phyloP scores from a whole-genome alignment of 2,888 invertebrate genomes.

The Antitype chi region DNA sequence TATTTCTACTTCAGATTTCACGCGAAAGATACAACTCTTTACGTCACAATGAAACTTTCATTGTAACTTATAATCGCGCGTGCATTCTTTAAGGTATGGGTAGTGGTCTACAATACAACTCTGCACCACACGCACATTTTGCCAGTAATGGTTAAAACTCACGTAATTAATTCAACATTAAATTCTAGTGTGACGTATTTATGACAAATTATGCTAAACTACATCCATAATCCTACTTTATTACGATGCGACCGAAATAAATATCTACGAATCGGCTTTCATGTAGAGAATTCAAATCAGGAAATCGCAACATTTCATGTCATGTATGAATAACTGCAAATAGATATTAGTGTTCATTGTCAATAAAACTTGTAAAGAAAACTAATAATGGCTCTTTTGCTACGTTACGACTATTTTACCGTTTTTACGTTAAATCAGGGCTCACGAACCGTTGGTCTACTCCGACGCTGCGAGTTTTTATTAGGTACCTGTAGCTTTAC shows the following conservation, averaged over 20 bases:
- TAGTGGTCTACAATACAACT: too few species aligned
- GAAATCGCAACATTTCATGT: constrained; percentile 67
- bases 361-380: constrained; percentile 86
- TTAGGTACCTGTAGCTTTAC: constrained; percentile 68
- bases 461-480: constrained; percentile 61
- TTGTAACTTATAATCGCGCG: too few species aligned
- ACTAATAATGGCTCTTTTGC: constrained; percentile 85
- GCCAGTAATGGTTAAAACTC: background rate
- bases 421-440: constrained; percentile 79
- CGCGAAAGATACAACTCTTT: background rate
- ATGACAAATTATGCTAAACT: constrained; percentile 11
- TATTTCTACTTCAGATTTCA: background rate
- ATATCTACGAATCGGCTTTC: constrained; percentile 15
- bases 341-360: constrained; percentile 77
- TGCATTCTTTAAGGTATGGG: background rate
- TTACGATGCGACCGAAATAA: constrained; percentile 20
- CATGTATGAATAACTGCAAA: constrained; percentile 71
- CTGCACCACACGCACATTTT: background rate
- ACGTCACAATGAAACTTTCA: background rate
- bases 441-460: constrained; percentile 72
- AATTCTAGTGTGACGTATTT: too few species aligned
- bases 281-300: constrained; percentile 66
- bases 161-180: background rate
- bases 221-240: constrained; percentile 12
- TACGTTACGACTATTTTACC: constrained; percentile 84